Evolutionary conservation across 2,797 vertebrate species (phyloP), one percentile per base, ranked within the genome.

Genomic region (Picus viridis): DNA sequence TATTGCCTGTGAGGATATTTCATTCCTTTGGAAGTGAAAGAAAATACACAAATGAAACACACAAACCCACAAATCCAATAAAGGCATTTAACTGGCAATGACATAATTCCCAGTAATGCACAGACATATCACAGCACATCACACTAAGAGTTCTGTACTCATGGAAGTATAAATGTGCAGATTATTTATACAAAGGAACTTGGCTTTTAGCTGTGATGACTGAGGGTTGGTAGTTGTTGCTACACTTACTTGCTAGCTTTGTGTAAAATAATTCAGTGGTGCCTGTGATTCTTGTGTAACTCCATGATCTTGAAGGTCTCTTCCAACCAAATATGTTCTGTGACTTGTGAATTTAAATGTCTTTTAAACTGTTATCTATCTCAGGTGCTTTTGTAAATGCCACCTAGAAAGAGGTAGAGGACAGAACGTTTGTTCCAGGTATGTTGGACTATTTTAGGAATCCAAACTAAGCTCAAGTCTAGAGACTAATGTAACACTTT

Each of bases 1-100:
- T 83, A 90, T 90, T 92, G 27, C 47, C 6, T 92, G 20, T 58
- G 30, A 82, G 27, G 8, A 64, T 84, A 82, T 81, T 84, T 92
- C 1, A 13, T 54, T 81, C 68, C 5, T 85, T 74, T 59, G 54
- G 29, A 91, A 88, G 23, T 49, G 85, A 83, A 89, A 83, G 9
- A 86, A 82, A 89, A 72, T 18, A 83, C 6, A 81, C 19, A 77
- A 62, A 83, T 59, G 92, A 70, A 88, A 86, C 26, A 58, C 63
- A 79, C 47, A 84, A 79, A 89, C 3, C 4, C 45, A 30, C 61
- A 3, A 90, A 79, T 73, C 56, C 19, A 76, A 74, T 74, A 84
- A 86, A 81, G 91, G 62, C 53, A 89, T 78, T 89, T 73, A 88
- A 75, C 20, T 77, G 47, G 3, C 24, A 85, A 51, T 74, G 16